Percentiles rank a stretch among this genome's conserved stretches.
Conservation (phyloP, 2,797 vertebrate genomes). For the Dicrostonyx torquatus region DNA sequence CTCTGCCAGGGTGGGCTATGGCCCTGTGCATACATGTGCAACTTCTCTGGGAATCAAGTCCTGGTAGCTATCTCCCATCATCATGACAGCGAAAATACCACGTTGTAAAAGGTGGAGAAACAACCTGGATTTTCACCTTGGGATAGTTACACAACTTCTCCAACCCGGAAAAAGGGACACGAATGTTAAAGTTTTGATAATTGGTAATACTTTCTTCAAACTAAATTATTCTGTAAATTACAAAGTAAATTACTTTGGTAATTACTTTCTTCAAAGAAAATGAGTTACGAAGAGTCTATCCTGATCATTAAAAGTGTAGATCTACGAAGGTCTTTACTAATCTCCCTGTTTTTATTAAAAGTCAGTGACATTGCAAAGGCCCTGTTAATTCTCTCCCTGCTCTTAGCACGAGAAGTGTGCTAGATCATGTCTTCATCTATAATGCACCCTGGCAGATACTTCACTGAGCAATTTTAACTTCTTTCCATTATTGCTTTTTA, state of each 20-base stretch:
- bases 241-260: neutral
- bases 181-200: neutral
- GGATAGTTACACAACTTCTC: neutral
- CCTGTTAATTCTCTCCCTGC: neutral
- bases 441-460: neutral
- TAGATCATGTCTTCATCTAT: neutral
- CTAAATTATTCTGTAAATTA: neutral
- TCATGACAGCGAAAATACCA: neutral
- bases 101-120: neutral
- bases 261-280: conserved; percentile 16
- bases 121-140: neutral
- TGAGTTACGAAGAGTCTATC: neutral
- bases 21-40: neutral
- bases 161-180: neutral
- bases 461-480: conserved; percentile 16
- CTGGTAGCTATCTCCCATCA: neutral
- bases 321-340: neutral
- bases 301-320: neutral
- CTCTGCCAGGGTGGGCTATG: neutral
- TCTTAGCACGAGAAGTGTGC: neutral
- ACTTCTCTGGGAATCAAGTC: neutral
- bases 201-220: neutral
- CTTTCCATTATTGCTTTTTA: conserved; percentile 39
- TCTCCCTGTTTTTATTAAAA: conserved; percentile 34
- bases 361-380: neutral